Evolutionary conservation across 2,888 invertebrate genomes (phyloP), one percentile per base, ranked within the genome.

Genomic region (Oligia latruncula): DNA sequence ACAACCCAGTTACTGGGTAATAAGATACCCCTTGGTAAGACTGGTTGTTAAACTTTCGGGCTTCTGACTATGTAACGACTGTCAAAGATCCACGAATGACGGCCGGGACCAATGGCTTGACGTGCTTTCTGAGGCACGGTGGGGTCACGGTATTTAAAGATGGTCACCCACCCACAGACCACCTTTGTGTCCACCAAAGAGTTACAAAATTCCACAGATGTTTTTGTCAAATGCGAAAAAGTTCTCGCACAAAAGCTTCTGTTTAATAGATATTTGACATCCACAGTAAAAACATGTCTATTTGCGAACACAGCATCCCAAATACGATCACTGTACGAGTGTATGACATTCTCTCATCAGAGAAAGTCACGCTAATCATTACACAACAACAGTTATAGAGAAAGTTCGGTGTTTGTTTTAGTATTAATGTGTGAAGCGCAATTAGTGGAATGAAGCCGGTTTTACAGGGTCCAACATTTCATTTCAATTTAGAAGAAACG

Each of bases 291-390:
- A 17, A 9, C 20, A 35, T 72, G 8, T 2, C 8, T 72, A 4
- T 43, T 49, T 35, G 35, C n/a, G 2, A 52, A 43, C n/a, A 15
- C 29, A 29, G 40, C 58, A 49, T 70, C 49, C n/a, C 58, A 73
- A 43, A 55, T 65, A 52, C 40, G 23, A 35, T 60, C 13, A 46
- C 29, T 52, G 67, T 70, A 43, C 78, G 20, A 62, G 62, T 52
- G n/a, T n/a, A 60, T 55, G 20, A 4, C 46, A 40, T 40, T 23
- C 62, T 74, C 13, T 29, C 52, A 71, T 68, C 55, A 75, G 65
- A 75, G 86, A 83, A 83, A 83, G 84, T 70, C 46, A 9, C 17
- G 62, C 49, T 64, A 66, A 80, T 75, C 35, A 49, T 52, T 11
- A 46, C 35, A 68, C 60, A 49, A 15, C 20, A n/a, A 71, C 9